A percentile compares a stretch with the other conserved stretches of the same genome.
These are phyloP conservation scores for Sebastes alutus DNA, from an alignment of 2,797 vertebrate species.

Conservation along the genomic window DNA sequence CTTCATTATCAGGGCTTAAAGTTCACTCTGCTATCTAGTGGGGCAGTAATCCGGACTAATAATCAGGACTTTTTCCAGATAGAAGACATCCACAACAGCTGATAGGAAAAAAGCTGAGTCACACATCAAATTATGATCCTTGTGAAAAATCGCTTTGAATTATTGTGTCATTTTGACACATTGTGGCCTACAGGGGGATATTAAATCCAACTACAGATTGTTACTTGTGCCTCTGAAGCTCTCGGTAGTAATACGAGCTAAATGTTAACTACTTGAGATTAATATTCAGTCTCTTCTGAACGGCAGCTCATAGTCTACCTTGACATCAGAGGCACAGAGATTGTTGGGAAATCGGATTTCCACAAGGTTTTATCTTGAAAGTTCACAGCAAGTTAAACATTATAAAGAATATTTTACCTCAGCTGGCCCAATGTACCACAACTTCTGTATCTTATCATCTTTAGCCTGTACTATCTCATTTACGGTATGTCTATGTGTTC, in stretches of 20 bases:
- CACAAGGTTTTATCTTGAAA: not conserved
- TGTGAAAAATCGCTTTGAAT: not conserved
- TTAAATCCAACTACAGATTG: not conserved
- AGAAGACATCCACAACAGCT: constrained; percentile 21
- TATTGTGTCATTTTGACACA: not conserved
- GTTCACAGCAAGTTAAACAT: not conserved
- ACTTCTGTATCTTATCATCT: not conserved
- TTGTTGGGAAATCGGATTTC: not conserved
- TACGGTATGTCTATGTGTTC: not conserved
- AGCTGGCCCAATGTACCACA: not conserved
- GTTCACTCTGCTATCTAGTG: constrained; percentile 23
- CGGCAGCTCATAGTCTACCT: not conserved
- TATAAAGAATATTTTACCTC: too few relatives aligned
- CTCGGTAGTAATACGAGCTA: not conserved
- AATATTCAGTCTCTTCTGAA: not conserved
- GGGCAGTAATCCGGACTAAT: too few relatives aligned
- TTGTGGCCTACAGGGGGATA: not conserved
- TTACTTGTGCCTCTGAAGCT: not conserved
- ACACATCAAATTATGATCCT: not conserved
- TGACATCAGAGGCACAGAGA: not conserved
- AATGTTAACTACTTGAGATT: not conserved
- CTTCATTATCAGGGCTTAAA: constrained; percentile 49
- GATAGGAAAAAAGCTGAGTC: constrained; percentile 19
- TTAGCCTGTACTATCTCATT: not conserved
- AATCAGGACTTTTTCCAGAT: constrained; percentile 11